Evolutionary conservation across 2,113 vertebrate genomes (phyloP).

Genomic region (Cyprinus carpio): DNA sequence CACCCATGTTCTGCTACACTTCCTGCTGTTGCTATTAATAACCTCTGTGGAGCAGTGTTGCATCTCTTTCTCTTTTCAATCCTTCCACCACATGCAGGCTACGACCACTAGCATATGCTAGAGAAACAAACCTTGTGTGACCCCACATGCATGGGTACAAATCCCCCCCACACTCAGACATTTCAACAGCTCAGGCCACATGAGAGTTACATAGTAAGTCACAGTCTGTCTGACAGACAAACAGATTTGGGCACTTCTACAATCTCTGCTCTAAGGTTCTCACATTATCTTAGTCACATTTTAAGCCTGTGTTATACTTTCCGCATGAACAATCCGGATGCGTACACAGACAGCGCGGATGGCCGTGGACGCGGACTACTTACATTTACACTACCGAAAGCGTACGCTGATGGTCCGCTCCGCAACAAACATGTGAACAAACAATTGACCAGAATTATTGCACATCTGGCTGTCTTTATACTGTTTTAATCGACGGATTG

Average conservation of each 20-base stretch:
- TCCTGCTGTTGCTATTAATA: slow-evolving; percentile 55
- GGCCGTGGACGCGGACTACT: no score
- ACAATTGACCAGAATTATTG: no score
- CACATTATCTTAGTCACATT: not conserved
- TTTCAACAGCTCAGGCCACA: slow-evolving; percentile 34
- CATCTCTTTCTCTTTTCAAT: not conserved
- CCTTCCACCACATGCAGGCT: not conserved
- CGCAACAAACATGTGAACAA: no score
- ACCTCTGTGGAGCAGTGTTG: slow-evolving; percentile 30
- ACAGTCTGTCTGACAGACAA: not conserved
- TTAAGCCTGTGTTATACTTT: no score
- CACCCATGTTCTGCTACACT: slow-evolving; percentile 39
- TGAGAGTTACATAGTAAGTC: slow-evolving; percentile 17
- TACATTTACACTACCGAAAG: no score
- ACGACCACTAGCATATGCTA: slow-evolving; percentile 24
- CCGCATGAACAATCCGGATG: no score
- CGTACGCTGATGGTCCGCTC: no score
- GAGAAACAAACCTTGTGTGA: not conserved
- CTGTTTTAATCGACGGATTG: no score
- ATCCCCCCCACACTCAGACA: not conserved
- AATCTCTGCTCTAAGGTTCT: not conserved
- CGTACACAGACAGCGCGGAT: no score
- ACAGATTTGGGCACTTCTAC: slow-evolving; percentile 7
- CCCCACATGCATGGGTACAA: not conserved
- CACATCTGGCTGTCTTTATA: no score